These are phyloP conservation scores for Aptenodytes patagonicus DNA, from an alignment of 2,113 vertebrate species.

Conservation along the genomic window DNA sequence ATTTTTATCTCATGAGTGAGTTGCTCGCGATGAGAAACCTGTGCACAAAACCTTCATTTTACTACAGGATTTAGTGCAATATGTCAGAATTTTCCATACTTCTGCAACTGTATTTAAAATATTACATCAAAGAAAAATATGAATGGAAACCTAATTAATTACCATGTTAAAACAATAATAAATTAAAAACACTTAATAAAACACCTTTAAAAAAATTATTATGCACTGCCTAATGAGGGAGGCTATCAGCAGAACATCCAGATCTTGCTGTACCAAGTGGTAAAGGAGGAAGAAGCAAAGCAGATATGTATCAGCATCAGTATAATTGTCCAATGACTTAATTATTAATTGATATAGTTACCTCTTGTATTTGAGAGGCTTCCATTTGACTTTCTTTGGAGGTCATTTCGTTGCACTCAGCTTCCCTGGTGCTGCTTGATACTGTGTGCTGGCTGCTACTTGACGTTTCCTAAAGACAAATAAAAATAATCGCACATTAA, in stretches of 20 bases:
- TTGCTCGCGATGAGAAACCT: slow-evolving; percentile 69
- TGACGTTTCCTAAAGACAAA: slow-evolving; percentile 74
- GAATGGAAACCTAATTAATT: not conserved
- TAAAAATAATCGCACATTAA: slow-evolving; percentile 11
- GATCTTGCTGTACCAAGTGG: not conserved
- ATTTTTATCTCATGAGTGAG: slow-evolving; percentile 53
- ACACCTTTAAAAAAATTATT: not conserved
- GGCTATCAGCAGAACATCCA: not conserved
- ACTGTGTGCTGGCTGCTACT: slow-evolving; percentile 71
- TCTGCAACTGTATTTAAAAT: not conserved
- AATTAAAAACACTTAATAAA: not conserved
- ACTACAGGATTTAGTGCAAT: slow-evolving; percentile 13
- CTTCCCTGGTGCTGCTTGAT: slow-evolving; percentile 62
- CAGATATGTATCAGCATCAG: not conserved
- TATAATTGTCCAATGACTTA: not conserved
- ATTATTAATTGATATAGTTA: slow-evolving; percentile 62
- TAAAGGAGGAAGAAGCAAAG: slow-evolving; percentile 1
- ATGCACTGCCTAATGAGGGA: not conserved
- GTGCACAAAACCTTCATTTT: slow-evolving; percentile 45
- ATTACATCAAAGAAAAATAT: not conserved
- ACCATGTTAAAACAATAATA: not conserved
- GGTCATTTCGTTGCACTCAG: slow-evolving; percentile 57
- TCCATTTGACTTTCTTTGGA: slow-evolving; percentile 69
- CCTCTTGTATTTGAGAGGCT: slow-evolving; percentile 78
- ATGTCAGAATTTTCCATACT: not conserved